Base-by-base conservation (phyloP, 1,140 invertebrate genomes). In the Atopsyche davidsoni region DNA sequence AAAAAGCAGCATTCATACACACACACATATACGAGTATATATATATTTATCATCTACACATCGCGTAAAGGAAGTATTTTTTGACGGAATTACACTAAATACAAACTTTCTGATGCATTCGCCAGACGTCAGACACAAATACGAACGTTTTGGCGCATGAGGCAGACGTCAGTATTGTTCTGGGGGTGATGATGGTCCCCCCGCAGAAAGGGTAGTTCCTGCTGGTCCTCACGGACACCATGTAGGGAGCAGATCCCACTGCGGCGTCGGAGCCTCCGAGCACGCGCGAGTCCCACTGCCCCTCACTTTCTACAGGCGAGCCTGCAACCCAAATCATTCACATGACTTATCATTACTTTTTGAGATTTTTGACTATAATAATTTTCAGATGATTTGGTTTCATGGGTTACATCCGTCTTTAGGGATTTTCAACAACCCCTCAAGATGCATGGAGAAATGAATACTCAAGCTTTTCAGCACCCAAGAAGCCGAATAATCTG, bases 151-250 rank as follows among this genome's bases (percentile, higher is more conserved):
- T 52, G 58, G 75, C 62, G 40, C 75, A 77, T 57, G 77, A 74
- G 9, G 74, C 73, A 1, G 75, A 74, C 1, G 75, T 77, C 14
- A 77, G 36, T 9, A 77, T 60, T 57, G 70, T 75, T 42, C 65
- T 62, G 3, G 60, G 46, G 47, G 61, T 68, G 36, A 77, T 53
- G 17, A 78, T 73, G 14, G 72, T 63, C 2, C 75, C 75, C 4
- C 75, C 75, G 51, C 75, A 78, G 55, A 70, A 70, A 47, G 76
- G 75, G 1, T 62, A 64, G 40, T 67, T 65, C 9, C 58, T 59
- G 2, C 55, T 0, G 40, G 50, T 64, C 22, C 69, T 62, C 14
- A 75, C 51, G 4, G 72, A 74, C 1, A 63, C 67, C 54, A 75
- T 71, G 53, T 74, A 74, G 0, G 73, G 72, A 13, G 65, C 60